Evolutionary conservation across 2,888 invertebrate species (phyloP).

Genomic region (Peribatodes rhomboidaria): DNA sequence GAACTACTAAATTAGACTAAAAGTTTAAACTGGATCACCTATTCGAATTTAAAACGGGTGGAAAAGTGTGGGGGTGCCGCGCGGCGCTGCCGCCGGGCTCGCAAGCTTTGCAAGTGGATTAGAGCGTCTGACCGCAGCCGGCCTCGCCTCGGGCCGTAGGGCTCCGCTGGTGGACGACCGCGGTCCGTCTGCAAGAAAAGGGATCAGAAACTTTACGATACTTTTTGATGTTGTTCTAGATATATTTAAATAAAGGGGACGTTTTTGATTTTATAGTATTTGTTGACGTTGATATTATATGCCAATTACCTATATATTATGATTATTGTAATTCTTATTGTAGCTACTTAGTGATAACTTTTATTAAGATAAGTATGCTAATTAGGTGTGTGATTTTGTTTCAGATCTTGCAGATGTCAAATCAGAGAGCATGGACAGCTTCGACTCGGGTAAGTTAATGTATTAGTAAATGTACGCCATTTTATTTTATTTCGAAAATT

Average conservation of each 20-base stretch:
- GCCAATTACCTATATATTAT: too few species aligned
- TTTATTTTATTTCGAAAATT: constrained; percentile 31
- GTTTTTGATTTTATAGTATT: not conserved
- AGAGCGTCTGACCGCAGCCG: constrained; percentile 69
- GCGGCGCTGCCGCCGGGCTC: constrained; percentile 41
- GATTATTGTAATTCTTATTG: not conserved
- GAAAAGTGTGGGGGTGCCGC: constrained; percentile 68
- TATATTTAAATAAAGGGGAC: not conserved
- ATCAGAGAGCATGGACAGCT: constrained; percentile 83
- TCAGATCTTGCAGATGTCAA: constrained; percentile 80
- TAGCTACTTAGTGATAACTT: not conserved
- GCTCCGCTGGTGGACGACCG: constrained; percentile 52
- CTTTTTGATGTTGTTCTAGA: constrained; percentile 22
- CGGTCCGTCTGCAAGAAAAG: constrained; percentile 56
- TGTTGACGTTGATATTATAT: not conserved
- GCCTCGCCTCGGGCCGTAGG: constrained; percentile 66
- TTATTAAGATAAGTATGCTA: not conserved
- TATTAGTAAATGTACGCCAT: constrained; percentile 21
- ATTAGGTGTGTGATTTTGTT: constrained; percentile 54
- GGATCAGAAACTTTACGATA: constrained; percentile 39
- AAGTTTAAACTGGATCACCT: constrained; percentile 82
- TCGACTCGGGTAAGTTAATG: constrained; percentile 76
- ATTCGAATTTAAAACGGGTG: constrained; percentile 79
- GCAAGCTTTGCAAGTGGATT: constrained; percentile 73
- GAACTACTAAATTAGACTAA: constrained; percentile 76